Evolutionary conservation across 2,797 vertebrate genomes (phyloP), one percentile per base, ranked within the genome.

Genomic region (Huso huso): DNA sequence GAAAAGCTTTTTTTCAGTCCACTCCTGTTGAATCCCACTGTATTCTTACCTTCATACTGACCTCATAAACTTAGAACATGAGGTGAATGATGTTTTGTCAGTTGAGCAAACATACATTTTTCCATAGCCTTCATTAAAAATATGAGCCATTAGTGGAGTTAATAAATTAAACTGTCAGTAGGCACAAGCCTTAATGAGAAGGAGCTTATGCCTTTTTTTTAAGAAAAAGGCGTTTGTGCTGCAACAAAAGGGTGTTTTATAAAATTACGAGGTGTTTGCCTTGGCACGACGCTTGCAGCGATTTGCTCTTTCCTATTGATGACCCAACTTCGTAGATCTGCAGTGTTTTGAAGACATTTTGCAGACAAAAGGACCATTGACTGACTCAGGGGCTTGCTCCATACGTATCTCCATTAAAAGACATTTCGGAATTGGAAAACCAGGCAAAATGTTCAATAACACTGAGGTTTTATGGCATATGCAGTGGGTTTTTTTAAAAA

Each of bases 241-340:
- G 70, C 81, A 83, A 76, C 72, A 76, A 62, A 37, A 69, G 66
- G 73, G 66, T 67, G 67, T 69, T 68, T 68, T 68, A 69, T 77
- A 64, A 80, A 76, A 70, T 71, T 59, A 52, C 61, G 70, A 74
- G 76, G 70, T 77, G 73, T 79, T 79, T 80, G 76, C 68, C 74
- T 76, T 76, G 72, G 78, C 76, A 71, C 64, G 57, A 0, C 8
- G 77, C 67, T 37, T 71, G 70, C 68, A 66, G 69, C 62, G 65
- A 79, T 83, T 86, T 78, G 74, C 73, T 76, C 77, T 83, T 77
- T 84, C 83, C 79, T 67, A 63, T 65, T 72, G 77, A 79, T 84
- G 83, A 86, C 73, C 82, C 79, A 76, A 82, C 74, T 72, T 72
- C 73, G 67, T 67, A 63, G 70, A 72, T 75, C 77, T 77, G 75